Conservation (phyloP, 2,797 vertebrate genomes). For the Monodelphis domestica region DNA sequence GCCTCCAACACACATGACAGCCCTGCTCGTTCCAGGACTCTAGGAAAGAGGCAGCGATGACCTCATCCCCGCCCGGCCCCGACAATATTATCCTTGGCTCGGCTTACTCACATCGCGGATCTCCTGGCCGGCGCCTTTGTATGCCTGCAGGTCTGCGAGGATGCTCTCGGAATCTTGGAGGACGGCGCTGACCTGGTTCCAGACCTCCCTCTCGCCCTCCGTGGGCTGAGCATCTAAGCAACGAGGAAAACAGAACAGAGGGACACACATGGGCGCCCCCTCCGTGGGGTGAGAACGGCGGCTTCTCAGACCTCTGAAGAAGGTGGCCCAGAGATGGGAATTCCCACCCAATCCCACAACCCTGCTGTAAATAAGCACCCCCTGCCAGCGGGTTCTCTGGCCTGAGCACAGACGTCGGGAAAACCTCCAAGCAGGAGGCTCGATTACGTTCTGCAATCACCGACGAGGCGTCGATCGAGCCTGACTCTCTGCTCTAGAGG, state of each 20-base stretch:
- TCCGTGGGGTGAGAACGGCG: neutral
- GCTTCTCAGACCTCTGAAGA: neutral
- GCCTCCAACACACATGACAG: conserved; percentile 17
- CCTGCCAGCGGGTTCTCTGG: neutral
- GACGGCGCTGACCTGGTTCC: conserved; percentile 98
- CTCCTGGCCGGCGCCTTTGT: conserved; percentile 98
- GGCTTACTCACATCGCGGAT: conserved; percentile 92
- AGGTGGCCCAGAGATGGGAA: neutral
- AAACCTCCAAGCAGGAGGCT: no score
- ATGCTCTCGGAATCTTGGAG: conserved; percentile 98
- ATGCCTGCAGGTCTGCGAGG: conserved; percentile 94
- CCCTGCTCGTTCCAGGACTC: conserved; percentile 24
- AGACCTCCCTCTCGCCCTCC: conserved; percentile 94
- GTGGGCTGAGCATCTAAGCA: conserved; percentile 96
- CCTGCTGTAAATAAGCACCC: neutral
- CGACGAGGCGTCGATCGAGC: neutral
- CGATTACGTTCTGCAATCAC: neutral
- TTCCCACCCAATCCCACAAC: neutral
- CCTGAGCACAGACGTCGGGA: no score
- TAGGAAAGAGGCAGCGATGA: conserved; percentile 49
- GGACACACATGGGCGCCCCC: conserved; percentile 35
- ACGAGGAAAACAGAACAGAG: conserved; percentile 72
- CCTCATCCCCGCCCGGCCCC: conserved; percentile 51
- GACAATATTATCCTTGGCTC: conserved; percentile 70
- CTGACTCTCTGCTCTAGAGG: neutral